Evolutionary conservation across 2,797 vertebrate species (phyloP).

Genomic region (Gorsachius magnificus): DNA sequence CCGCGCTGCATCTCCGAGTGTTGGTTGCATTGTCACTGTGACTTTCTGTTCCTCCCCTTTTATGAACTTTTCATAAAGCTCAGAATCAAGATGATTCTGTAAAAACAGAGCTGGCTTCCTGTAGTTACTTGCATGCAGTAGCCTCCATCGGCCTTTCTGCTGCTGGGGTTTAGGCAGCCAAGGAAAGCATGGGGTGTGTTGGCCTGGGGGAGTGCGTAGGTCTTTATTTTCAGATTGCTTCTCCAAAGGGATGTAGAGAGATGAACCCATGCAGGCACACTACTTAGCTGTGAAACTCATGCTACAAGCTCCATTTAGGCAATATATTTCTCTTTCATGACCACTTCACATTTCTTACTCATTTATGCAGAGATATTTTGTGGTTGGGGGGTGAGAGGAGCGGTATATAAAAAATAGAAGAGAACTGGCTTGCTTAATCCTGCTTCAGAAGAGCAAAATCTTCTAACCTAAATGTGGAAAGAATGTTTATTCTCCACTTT

Average conservation of each 20-base stretch:
- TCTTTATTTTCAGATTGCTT: not conserved
- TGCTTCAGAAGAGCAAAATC: not conserved
- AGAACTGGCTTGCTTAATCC: not conserved
- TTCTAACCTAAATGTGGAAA: not conserved
- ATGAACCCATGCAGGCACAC: not conserved
- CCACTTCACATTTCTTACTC: not conserved
- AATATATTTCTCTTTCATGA: not conserved
- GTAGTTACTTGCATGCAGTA: not conserved
- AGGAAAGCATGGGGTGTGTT: not conserved
- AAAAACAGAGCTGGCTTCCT: not conserved
- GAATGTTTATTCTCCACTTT: not conserved
- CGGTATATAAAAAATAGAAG: not conserved
- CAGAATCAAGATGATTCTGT: not conserved
- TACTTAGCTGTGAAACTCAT: not conserved
- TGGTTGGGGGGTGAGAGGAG: not conserved
- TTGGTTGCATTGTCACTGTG: not conserved
- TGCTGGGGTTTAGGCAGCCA: not conserved
- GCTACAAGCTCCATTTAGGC: not conserved
- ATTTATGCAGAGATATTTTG: not conserved
- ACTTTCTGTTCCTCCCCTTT: slow-evolving; percentile 1
- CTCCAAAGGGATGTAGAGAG: not conserved
- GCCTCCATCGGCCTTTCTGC: not conserved
- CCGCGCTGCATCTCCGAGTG: not conserved
- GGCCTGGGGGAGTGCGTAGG: not conserved
- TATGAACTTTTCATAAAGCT: not conserved